These are phyloP conservation scores for Leucophenga maculata DNA, from an alignment of 2,888 invertebrate genomes.

Conservation along the genomic window DNA sequence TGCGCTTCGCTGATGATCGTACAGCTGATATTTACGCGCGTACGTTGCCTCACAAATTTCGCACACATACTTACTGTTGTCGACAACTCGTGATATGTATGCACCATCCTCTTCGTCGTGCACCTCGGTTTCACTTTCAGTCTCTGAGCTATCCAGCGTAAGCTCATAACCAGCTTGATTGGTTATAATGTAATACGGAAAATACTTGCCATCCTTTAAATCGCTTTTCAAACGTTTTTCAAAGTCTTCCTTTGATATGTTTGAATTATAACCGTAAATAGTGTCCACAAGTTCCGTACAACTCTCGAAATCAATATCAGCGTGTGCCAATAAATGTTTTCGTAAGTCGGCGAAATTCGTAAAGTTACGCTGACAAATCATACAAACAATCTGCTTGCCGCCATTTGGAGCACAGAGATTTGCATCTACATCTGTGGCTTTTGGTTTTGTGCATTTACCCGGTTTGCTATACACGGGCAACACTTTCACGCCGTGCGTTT, in stretches of 20 bases:
- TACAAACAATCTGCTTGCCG: conserved; percentile 50
- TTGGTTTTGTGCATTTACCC: too few relatives aligned
- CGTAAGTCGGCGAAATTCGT: conserved; percentile 42
- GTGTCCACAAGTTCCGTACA: not conserved
- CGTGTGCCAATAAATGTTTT: conserved; percentile 44
- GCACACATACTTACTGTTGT: conserved; percentile 41
- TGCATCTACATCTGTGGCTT: conserved; percentile 28
- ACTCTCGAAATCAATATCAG: conserved; percentile 29
- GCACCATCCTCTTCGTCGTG: not conserved
- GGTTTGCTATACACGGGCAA: too few relatives aligned
- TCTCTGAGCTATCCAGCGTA: conserved; percentile 59
- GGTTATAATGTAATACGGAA: conserved; percentile 60
- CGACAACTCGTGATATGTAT: conserved; percentile 38
- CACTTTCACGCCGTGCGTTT: not conserved
- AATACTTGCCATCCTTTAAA: not conserved
- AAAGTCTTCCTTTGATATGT: not conserved
- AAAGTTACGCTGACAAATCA: conserved; percentile 51
- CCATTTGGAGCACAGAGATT: conserved; percentile 47
- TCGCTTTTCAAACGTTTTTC: not conserved
- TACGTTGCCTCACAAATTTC: conserved; percentile 42
- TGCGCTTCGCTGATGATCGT: conserved; percentile 41
- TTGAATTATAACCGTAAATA: not conserved
- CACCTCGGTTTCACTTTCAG: conserved; percentile 28
- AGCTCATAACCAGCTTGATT: conserved; percentile 69
- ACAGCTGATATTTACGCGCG: conserved; percentile 47